Conservation (phyloP, 2,113 vertebrate genomes). For the Peromyscus maniculatus region DNA sequence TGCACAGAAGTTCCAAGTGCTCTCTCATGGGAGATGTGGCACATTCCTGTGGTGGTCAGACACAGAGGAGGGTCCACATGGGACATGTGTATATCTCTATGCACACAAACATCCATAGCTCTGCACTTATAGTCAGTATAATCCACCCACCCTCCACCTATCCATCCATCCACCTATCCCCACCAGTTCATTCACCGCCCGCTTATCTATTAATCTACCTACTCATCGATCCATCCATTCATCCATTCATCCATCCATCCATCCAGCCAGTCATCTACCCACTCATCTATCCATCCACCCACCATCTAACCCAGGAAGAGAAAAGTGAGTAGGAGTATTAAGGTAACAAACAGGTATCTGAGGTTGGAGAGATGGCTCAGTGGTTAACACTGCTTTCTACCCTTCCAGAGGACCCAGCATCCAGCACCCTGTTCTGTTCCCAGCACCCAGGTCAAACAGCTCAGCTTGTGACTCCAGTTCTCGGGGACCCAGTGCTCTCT, state of each 20-base stretch:
- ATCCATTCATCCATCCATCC: background rate
- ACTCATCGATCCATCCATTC: background rate
- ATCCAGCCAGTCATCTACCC: fast-evolving
- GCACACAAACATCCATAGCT: too few relatives aligned
- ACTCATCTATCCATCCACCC: background rate
- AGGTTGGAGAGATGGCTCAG: background rate
- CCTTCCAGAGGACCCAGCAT: background rate
- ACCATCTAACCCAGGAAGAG: background rate
- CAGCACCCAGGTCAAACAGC: background rate
- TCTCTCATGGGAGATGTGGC: background rate
- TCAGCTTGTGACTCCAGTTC: background rate
- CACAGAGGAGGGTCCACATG: background rate
- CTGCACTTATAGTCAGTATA: background rate
- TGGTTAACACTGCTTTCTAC: background rate
- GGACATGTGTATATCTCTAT: background rate
- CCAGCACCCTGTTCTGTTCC: too few relatives aligned
- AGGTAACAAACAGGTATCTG: background rate
- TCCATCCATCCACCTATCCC: background rate
- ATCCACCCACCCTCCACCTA: background rate
- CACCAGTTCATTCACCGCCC: too few relatives aligned
- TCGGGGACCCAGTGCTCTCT: too few relatives aligned
- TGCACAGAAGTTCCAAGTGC: background rate
- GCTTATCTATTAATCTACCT: too few relatives aligned
- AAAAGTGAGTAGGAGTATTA: background rate
- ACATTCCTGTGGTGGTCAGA: background rate